Evolutionary conservation across 2,797 vertebrate species (phyloP), one percentile per base, ranked within the genome.

Genomic region (Vireo griseus): DNA sequence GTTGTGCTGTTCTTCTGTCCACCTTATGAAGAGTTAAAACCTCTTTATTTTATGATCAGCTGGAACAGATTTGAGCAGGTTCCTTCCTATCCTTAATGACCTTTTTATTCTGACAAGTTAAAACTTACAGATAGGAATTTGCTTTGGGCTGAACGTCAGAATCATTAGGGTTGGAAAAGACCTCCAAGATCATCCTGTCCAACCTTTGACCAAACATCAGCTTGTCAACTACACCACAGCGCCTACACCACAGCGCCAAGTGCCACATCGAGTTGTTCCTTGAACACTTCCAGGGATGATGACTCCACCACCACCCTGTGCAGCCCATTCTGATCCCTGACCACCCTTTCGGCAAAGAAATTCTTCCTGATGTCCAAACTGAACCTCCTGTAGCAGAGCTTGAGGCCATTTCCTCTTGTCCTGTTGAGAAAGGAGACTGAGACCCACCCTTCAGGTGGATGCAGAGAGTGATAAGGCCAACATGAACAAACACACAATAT

Each of bases 181-280:
- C 11, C 9, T 61, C 26, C 11, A 17, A 52, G 29, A 15, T 18
- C 2, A 1, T 44, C 26, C 16, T 61, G n/a, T 21, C 55, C 50
- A 57, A 3, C 13, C 35, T 42, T 8, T 42, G 42, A 42, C 21
- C 54, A 37, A 40, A 25, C 13, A 44, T 5, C 16, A 75, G 11
- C 13, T 37, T 57, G n/a, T 37, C 19, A 76, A 39, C 42, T 55
- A n/a, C 61, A 11, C 7, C 31, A 37, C 15, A 50, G 13, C 2
- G 7, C 22, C 14, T 55, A n/a, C 61, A 11, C 7, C 31, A 37
- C 15, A 50, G 13, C 2, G 7, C 22, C 14, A 37, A 63, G 24
- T 18, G 42, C 16, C 50, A 28, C 13, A 4, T 2, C 2, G 6
- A 37, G 16, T 0, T 62, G 13, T 33, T 50, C 45, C 42, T 37